These are phyloP conservation scores for Proteles cristata DNA, from an alignment of 2,113 vertebrate genomes.

Conservation along the genomic window DNA sequence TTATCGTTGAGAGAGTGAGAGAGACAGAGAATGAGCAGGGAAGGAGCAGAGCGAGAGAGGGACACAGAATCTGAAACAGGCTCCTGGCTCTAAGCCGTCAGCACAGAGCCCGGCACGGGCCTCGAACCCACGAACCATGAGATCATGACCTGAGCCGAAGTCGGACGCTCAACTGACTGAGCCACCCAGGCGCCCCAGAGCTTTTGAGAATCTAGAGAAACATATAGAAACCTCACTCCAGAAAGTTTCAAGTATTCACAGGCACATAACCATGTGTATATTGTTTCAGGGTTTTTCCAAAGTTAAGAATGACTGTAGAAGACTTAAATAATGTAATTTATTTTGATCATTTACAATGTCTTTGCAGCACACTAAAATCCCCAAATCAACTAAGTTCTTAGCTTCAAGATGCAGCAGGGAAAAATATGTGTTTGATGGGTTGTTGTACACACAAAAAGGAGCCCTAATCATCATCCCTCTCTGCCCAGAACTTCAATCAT, in stretches of 20 bases:
- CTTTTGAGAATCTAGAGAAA: background rate
- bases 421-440: background rate
- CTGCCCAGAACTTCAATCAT: background rate
- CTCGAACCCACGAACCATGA: too few relatives aligned
- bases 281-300: background rate
- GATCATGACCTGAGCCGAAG: too few relatives aligned
- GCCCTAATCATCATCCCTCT: background rate
- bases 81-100: too few relatives aligned
- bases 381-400: background rate
- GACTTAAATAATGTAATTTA: background rate
- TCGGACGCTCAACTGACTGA: too few relatives aligned
- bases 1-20: too few relatives aligned
- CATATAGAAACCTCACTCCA: background rate
- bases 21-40: too few relatives aligned
- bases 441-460: background rate
- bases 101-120: too few relatives aligned
- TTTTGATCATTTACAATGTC: background rate
- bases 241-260: background rate
- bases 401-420: background rate
- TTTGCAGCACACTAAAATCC: background rate
- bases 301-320: background rate
- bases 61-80: too few relatives aligned
- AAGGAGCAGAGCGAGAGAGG: too few relatives aligned
- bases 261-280: background rate
- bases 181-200: too few relatives aligned